Conservation (phyloP, 2,888 invertebrate genomes). For the Ochlodes sylvanus region DNA sequence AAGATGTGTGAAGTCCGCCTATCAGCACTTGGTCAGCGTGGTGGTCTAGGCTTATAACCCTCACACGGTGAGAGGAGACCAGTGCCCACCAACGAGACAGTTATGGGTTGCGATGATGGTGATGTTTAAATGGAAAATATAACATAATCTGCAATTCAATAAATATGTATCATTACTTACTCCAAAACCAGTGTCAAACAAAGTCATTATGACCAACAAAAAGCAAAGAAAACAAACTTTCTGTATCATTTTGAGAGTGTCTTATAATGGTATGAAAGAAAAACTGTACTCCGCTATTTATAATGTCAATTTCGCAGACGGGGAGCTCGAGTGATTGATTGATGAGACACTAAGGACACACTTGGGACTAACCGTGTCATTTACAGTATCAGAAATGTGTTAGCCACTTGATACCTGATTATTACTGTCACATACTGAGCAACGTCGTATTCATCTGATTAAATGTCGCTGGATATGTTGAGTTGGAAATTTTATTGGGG, state of each 20-base stretch:
- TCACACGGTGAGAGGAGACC: too few relatives aligned
- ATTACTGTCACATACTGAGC: background rate
- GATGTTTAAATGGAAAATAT: too few relatives aligned
- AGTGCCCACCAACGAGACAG: too few relatives aligned
- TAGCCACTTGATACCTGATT: too few relatives aligned
- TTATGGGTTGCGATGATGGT: too few relatives aligned
- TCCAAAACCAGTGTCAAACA: slow-evolving; percentile 15
- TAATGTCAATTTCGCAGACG: slow-evolving; percentile 4
- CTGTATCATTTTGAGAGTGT: slow-evolving; percentile 11
- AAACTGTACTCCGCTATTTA: slow-evolving; percentile 16
- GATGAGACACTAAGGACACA: slow-evolving; percentile 51
- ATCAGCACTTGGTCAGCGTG: too few relatives aligned
- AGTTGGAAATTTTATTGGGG: too few relatives aligned
- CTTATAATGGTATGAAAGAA: background rate
- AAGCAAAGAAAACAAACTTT: background rate
- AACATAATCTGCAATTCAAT: too few relatives aligned
- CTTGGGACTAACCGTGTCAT: slow-evolving; percentile 52
- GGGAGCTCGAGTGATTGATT: slow-evolving; percentile 51
- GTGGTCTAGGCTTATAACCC: too few relatives aligned
- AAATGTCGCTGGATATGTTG: background rate
- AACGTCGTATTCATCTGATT: too few relatives aligned
- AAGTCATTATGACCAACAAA: background rate
- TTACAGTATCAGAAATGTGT: slow-evolving; percentile 10
- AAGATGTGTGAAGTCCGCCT: too few relatives aligned
- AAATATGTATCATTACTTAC: slow-evolving; percentile 17